Base-by-base conservation (phyloP, 2,113 vertebrate genomes). In the Lampris megalopsis region DNA sequence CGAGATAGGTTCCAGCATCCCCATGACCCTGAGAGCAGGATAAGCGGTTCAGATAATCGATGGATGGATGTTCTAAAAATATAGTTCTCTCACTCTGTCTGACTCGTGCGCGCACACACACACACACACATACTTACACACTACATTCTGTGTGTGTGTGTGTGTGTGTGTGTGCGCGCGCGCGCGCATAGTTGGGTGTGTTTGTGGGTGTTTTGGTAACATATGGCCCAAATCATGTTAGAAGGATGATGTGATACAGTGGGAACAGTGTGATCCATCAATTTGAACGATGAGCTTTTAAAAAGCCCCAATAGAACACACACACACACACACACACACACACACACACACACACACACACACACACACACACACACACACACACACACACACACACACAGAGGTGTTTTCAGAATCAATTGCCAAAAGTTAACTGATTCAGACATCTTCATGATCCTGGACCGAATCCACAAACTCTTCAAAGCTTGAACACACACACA, bases 391-490 rank as follows among this genome's bases (percentile, higher is more conserved):
- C 65, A 43, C 69, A 49, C 45, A 57, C 41, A 49, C 36, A 40
- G 13, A 58, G 37, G 58, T 50, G 58, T 63, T 71, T 50, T 48
- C 65, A 41, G 54, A 49, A 83, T 59, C 65, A 61, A 42, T 59
- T 60, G 58, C 62, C 56, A n/a, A 45, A 9, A 45, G 5, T 42
- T 36, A 71, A 81, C 81, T 45, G 77, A 86, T 88, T 81, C 56
- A 73, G 52, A 63, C 72, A 79, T 68, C 38, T 75, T 88, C 73
- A 76, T 64, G 45, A 63, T 75, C 68, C 73, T 60, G 47, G 77
- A 85, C 73, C 80, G 65, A 62, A 48, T 41, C 53, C 24, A 13
- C 9, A 63, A 41, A 42, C 53, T 49, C 10, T 73, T 56, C 58
- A 24, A 24, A 24, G 24, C 65, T 69, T 13, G 5, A 35, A 50